Percentiles rank a stretch among this genome's conserved stretches.
Conservation (phyloP, 2,797 vertebrate species). For the Mus spretus region DNA sequence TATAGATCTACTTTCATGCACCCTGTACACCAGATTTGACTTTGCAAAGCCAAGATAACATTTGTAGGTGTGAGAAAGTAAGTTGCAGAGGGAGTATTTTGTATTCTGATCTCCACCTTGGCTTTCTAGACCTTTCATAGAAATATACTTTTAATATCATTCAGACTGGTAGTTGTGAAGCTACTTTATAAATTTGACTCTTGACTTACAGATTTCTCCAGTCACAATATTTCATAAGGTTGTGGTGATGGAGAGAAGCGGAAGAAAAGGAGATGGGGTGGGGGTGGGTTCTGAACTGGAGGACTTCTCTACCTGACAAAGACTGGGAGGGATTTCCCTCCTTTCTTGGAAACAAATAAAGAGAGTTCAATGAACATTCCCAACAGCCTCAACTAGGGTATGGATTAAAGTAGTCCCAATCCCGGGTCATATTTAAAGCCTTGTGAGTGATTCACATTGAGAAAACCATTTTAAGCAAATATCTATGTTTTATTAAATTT, state of each 20-base stretch:
- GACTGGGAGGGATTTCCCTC: background rate
- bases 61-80: background rate
- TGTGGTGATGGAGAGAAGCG: background rate
- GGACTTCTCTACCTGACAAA: background rate
- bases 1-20: background rate
- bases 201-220: background rate
- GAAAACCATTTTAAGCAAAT: slow-evolving; percentile 65
- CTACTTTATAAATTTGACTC: slow-evolving; percentile 20
- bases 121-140: background rate
- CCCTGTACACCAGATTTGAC: background rate
- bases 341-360: slow-evolving; percentile 15
- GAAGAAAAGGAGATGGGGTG: background rate
- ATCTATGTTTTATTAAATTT: slow-evolving; percentile 67
- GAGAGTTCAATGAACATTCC: slow-evolving; percentile 33
- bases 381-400: background rate
- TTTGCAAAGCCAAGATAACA: slow-evolving; percentile 22
- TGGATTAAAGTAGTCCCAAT: slow-evolving; percentile 44
- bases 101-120: background rate
- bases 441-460: background rate
- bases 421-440: background rate
- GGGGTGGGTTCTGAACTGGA: background rate
- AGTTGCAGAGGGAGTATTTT: slow-evolving; percentile 9
- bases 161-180: background rate
- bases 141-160: background rate
- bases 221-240: background rate